These are phyloP conservation scores for Lamproptera curius DNA, from an alignment of 2,888 invertebrate species.

Conservation along the genomic window DNA sequence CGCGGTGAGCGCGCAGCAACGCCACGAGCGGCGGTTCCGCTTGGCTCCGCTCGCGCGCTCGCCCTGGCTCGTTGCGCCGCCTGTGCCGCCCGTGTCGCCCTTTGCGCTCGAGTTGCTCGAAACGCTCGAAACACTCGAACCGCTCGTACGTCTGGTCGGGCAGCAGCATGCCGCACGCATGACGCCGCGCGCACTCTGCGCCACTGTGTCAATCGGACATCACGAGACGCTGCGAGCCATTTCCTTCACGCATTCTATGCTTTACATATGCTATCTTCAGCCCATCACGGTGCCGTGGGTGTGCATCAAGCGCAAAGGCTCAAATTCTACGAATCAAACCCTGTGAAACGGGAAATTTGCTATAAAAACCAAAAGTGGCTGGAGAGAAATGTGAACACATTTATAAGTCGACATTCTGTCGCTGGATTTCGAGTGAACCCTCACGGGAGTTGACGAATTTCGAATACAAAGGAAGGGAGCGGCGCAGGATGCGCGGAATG, in stretches of 20 bases:
- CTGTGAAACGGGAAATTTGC: not conserved
- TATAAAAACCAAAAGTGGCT: not conserved
- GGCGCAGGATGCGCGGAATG: conserved; percentile 8
- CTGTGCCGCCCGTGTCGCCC: too few relatives aligned
- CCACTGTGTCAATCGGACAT: conserved; percentile 15
- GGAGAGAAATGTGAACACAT: conserved; percentile 1
- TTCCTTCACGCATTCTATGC: too few relatives aligned
- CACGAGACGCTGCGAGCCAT: not conserved
- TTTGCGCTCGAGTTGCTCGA: conserved; percentile 71
- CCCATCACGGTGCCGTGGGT: not conserved
- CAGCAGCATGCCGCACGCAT: conserved; percentile 81
- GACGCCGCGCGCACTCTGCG: conserved; percentile 27
- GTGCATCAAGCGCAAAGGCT: not conserved
- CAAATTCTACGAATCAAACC: not conserved
- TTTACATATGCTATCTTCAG: not conserved
- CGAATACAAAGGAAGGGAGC: conserved; percentile 3
- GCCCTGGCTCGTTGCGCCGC: not conserved
- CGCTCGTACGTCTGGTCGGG: conserved; percentile 89
- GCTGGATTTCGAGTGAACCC: conserved; percentile 3
- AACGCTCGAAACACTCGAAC: conserved; percentile 70
- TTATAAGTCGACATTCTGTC: conserved; percentile 6
- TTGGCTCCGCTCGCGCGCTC: conserved; percentile 72
- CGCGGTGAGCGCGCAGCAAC: conserved; percentile 74
- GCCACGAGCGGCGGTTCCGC: conserved; percentile 44
- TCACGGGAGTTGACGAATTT: conserved; percentile 10